Evolutionary conservation across 2,797 vertebrate species (phyloP).

Genomic region (Cyprinodon diabolis): DNA sequence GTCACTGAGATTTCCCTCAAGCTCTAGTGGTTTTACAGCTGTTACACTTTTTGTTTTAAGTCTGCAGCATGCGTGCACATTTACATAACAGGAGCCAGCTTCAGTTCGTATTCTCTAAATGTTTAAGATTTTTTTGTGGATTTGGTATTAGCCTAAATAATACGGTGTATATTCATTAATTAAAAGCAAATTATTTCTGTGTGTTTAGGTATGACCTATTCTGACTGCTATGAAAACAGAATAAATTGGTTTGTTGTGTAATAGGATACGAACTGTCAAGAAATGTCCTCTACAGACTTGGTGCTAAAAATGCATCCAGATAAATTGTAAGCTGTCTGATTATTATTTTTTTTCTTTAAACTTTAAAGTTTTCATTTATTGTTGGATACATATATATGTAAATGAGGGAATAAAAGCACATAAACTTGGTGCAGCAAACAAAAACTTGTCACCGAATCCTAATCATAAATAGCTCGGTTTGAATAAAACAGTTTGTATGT

Average conservation of each 20-base stretch:
- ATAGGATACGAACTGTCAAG: conserved; percentile 33
- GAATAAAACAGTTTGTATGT: conserved; percentile 50
- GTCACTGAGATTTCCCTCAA: conserved; percentile 60
- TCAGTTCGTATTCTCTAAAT: too few species aligned
- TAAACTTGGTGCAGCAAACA: background rate
- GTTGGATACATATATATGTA: background rate
- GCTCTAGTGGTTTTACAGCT: conserved; percentile 26
- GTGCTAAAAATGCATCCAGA: conserved; percentile 28
- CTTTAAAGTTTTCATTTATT: background rate
- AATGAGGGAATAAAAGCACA: background rate
- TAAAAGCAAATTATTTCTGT: conserved; percentile 25
- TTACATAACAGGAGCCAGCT: too few species aligned
- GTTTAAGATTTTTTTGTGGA: too few species aligned
- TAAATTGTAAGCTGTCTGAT: conserved; percentile 26
- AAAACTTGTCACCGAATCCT: conserved; percentile 9
- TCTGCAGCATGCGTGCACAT: background rate
- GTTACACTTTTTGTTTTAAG: conserved; percentile 12
- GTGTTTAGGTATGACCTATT: background rate
- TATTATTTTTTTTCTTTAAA: background rate
- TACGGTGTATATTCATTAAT: conserved; percentile 21
- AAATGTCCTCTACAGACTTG: conserved; percentile 37
- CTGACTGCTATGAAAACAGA: conserved; percentile 26
- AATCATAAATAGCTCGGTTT: conserved; percentile 38
- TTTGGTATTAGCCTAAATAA: background rate
- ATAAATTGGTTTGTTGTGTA: conserved; percentile 30